Percentiles rank a stretch among this genome's conserved stretches.
phyloP scores from a whole-genome alignment of 1,140 invertebrate genomes.

The Trichomalopsis sarcophagae region DNA sequence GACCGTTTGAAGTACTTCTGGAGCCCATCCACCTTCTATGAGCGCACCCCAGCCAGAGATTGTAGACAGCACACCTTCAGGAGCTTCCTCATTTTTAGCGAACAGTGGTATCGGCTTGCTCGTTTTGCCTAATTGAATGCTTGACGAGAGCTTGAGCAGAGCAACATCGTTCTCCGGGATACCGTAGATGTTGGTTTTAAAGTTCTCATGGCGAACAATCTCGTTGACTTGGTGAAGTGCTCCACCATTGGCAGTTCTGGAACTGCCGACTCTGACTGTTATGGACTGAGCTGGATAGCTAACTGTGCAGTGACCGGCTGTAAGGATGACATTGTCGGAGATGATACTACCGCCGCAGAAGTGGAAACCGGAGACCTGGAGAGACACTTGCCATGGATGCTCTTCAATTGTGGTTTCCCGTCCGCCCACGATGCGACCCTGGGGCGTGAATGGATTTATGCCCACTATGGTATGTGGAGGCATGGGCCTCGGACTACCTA shows the following conservation, averaged over 20 bases:
- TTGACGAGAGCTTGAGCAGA: slow-evolving; percentile 75
- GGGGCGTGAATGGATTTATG: slow-evolving; percentile 34
- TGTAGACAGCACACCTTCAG: slow-evolving; percentile 41
- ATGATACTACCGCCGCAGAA: slow-evolving; percentile 77
- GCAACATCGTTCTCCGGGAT: slow-evolving; percentile 79
- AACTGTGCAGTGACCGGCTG: slow-evolving; percentile 73
- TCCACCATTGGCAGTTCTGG: neutral
- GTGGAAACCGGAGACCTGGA: slow-evolving; percentile 76
- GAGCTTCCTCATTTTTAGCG: neutral
- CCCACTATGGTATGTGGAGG: neutral
- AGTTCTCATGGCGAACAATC: slow-evolving; percentile 43
- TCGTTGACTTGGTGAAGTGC: slow-evolving; percentile 45
- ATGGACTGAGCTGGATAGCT: neutral
- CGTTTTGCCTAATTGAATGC: slow-evolving; percentile 73
- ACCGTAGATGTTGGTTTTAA: slow-evolving; percentile 53
- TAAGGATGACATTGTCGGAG: slow-evolving; percentile 74
- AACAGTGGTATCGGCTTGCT: slow-evolving; percentile 74
- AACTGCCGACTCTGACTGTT: slow-evolving; percentile 25
- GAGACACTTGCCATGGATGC: slow-evolving; percentile 76
- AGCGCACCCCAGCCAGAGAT: slow-evolving; percentile 58
- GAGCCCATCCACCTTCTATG: slow-evolving; percentile 14
- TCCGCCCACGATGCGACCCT: slow-evolving; percentile 76
- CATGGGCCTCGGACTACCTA: neutral
- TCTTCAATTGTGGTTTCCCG: slow-evolving; percentile 69
- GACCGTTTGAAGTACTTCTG: slow-evolving; percentile 37